Percentiles rank a stretch among this genome's conserved stretches.
phyloP scores from a whole-genome alignment of 1,140 invertebrate species.

The Rhyzopertha dominica region DNA sequence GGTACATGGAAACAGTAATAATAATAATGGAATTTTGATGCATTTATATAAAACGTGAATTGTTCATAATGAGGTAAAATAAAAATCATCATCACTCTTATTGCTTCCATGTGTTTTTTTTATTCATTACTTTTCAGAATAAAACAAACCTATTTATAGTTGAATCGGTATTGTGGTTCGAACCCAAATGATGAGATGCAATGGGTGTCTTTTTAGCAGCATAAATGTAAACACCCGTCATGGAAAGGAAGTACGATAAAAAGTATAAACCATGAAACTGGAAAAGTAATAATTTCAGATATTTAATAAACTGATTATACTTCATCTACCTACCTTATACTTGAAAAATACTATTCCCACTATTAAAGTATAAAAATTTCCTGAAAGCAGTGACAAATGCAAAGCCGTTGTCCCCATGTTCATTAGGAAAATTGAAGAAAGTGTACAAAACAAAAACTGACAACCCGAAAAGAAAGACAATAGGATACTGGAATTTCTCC shows the following conservation, averaged over 20 bases:
- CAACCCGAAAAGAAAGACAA: slow-evolving; percentile 53
- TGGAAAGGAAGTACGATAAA: slow-evolving; percentile 68
- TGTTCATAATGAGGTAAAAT: too few relatives aligned
- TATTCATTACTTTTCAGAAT: too few relatives aligned
- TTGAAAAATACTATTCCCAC: slow-evolving; percentile 75
- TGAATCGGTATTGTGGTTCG: slow-evolving; percentile 18
- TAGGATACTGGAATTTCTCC: slow-evolving; percentile 54
- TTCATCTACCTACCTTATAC: slow-evolving; percentile 66
- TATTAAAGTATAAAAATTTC: slow-evolving; percentile 82
- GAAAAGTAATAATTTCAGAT: slow-evolving; percentile 34
- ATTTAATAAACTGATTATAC: slow-evolving; percentile 8
- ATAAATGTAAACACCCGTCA: slow-evolving; percentile 70
- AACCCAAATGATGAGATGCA: slow-evolving; percentile 36
- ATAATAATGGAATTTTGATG: too few relatives aligned
- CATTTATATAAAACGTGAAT: too few relatives aligned
- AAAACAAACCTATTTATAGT: slow-evolving; percentile 18
- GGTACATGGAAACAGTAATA: too few relatives aligned
- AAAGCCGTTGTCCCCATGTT: slow-evolving; percentile 75
- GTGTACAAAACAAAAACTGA: slow-evolving; percentile 68
- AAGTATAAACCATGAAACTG: slow-evolving; percentile 80
- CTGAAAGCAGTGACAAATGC: slow-evolving; percentile 76
- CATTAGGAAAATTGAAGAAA: slow-evolving; percentile 70
- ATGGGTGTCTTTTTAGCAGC: slow-evolving; percentile 58
- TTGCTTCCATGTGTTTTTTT: too few relatives aligned
- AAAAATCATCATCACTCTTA: too few relatives aligned